Evolutionary conservation across 23 tunicate species (phyloP).

Genomic region (Oikopleura albicans): DNA sequence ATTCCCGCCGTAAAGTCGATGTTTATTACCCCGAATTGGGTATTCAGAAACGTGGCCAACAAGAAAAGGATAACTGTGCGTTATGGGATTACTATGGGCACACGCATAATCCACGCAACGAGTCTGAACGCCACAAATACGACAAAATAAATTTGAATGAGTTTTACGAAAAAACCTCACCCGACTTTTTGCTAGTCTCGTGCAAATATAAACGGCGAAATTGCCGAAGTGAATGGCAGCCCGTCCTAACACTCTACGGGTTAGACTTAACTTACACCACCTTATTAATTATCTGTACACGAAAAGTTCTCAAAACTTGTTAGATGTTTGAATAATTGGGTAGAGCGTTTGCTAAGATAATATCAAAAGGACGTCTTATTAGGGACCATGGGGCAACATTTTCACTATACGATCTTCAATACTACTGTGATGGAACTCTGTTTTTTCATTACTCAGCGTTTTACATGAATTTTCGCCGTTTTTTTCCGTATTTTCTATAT

Average conservation of each 20-base stretch:
- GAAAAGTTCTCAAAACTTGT: too few species aligned
- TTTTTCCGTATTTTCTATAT: too few species aligned
- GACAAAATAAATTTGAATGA: background rate
- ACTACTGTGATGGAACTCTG: too few species aligned
- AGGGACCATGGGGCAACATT: too few species aligned
- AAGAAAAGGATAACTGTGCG: background rate
- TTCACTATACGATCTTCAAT: too few species aligned
- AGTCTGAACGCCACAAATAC: background rate
- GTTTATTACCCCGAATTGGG: background rate
- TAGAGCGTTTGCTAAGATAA: too few species aligned
- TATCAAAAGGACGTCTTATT: too few species aligned
- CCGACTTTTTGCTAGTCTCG: background rate
- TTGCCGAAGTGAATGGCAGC: background rate
- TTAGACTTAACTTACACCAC: too few species aligned
- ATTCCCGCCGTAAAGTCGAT: background rate
- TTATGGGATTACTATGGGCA: conserved; percentile 12
- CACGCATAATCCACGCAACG: background rate
- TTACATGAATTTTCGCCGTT: too few species aligned
- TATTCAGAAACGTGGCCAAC: background rate
- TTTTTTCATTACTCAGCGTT: too few species aligned
- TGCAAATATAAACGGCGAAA: background rate
- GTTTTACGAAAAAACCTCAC: background rate
- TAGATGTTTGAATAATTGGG: too few species aligned
- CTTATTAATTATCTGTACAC: too few species aligned
- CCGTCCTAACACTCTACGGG: background rate